These are phyloP conservation scores for Colletes latitarsis DNA, from an alignment of 1,140 invertebrate genomes.

Conservation along the genomic window DNA sequence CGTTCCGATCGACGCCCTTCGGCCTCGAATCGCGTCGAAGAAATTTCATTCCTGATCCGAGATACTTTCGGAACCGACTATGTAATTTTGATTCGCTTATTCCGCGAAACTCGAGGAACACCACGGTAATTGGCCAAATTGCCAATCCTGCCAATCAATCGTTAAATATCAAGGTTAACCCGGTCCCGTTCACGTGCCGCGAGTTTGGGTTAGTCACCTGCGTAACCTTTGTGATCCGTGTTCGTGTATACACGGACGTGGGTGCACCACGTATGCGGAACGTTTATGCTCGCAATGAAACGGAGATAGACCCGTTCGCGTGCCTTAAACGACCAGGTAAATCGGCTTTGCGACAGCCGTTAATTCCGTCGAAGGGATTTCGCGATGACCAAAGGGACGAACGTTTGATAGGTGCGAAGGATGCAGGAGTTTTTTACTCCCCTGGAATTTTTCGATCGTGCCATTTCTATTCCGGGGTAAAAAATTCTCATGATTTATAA, in stretches of 20 bases:
- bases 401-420: not conserved
- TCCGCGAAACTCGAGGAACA: conserved; percentile 70
- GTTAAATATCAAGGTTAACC: conserved; percentile 74
- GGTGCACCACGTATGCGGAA: too few relatives aligned
- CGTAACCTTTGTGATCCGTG: not conserved
- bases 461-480: not conserved
- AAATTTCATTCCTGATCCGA: conserved; percentile 44
- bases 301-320: not conserved
- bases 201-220: conserved; percentile 11
- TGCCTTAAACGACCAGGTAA: not conserved
- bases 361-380: conserved; percentile 8
- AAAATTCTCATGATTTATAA: too few relatives aligned
- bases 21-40: conserved; percentile 47
- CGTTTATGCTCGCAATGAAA: not conserved
- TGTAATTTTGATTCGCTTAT: conserved; percentile 76
- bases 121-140: conserved; percentile 77
- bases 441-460: too few relatives aligned
- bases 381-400: conserved; percentile 5
- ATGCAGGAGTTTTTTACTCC: not conserved
- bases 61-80: conserved; percentile 56
- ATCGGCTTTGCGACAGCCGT: conserved; percentile 17
- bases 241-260: not conserved
- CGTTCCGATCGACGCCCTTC: conserved; percentile 48
- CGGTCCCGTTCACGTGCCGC: conserved; percentile 23
- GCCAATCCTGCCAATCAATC: conserved; percentile 79